Percentiles rank a stretch among this genome's conserved stretches.
phyloP scores from a whole-genome alignment of 2,888 invertebrate species.

The Phyllotreta striolata region DNA sequence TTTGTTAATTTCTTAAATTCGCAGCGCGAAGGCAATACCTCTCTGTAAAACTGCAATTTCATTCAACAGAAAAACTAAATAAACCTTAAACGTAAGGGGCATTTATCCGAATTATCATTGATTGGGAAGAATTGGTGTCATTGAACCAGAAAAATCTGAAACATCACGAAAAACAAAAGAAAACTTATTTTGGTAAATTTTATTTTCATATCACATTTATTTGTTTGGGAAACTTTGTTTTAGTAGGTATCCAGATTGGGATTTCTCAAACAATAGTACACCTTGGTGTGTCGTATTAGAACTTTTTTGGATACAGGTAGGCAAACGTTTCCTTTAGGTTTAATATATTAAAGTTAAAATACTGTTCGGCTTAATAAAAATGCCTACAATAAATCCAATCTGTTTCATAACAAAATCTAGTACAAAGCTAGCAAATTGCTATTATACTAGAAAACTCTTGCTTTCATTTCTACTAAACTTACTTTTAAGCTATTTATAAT shows the following conservation, averaged over 20 bases:
- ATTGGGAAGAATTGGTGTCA: slow-evolving; percentile 59
- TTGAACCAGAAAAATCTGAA: slow-evolving; percentile 62
- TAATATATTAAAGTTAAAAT: slow-evolving; percentile 1
- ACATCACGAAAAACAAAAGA: slow-evolving; percentile 49
- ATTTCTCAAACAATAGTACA: neutral
- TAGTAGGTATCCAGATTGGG: neutral
- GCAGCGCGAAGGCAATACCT: too few species aligned
- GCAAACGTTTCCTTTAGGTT: neutral
- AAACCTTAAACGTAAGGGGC: slow-evolving; percentile 49
- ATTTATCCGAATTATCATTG: slow-evolving; percentile 49
- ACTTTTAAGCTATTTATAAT: too few species aligned
- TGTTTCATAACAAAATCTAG: too few species aligned
- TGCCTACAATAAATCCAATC: too few species aligned
- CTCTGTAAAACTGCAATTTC: slow-evolving; percentile 43
- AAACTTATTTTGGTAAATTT: slow-evolving; percentile 42
- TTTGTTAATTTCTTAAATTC: too few species aligned
- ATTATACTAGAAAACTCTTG: too few species aligned
- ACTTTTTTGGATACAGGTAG: neutral
- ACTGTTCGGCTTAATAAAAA: too few species aligned
- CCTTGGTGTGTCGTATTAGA: neutral
- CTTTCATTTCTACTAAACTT: too few species aligned
- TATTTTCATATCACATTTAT: slow-evolving; percentile 46
- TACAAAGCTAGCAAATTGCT: too few species aligned
- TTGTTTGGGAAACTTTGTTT: slow-evolving; percentile 1
- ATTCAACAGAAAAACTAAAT: slow-evolving; percentile 50